These are phyloP conservation scores for Parochlus steinenii DNA, from an alignment of 2,888 invertebrate species.

Conservation along the genomic window DNA sequence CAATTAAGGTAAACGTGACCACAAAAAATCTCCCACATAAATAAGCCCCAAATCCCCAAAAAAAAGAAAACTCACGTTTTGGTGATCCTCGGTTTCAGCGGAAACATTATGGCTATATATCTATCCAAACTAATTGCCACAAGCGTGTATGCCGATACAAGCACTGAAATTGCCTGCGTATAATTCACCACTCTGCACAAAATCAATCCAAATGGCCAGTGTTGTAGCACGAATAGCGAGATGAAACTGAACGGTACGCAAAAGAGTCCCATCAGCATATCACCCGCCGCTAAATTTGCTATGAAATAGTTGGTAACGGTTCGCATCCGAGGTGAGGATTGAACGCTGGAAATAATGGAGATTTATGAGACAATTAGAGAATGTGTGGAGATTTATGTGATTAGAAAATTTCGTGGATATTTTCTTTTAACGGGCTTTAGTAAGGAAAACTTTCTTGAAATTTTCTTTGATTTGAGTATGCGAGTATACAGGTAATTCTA, in stretches of 20 bases:
- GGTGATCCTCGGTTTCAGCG: slow-evolving; percentile 62
- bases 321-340: slow-evolving; percentile 68
- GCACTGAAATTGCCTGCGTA: slow-evolving; percentile 62
- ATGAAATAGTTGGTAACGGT: slow-evolving; percentile 89
- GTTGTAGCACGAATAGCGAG: slow-evolving; percentile 56
- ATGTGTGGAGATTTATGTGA: too few relatives aligned
- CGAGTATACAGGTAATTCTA: too few relatives aligned
- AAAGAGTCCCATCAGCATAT: slow-evolving; percentile 75
- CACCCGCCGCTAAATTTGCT: slow-evolving; percentile 75
- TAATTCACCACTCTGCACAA: slow-evolving; percentile 74
- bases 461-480: too few relatives aligned
- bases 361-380: too few relatives aligned
- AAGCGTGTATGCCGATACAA: slow-evolving; percentile 77
- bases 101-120: slow-evolving; percentile 81
- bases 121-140: slow-evolving; percentile 83
- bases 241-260: slow-evolving; percentile 85
- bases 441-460: too few relatives aligned
- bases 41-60: too few relatives aligned
- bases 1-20: too few relatives aligned
- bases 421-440: too few relatives aligned
- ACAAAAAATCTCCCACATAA: too few relatives aligned
- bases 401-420: too few relatives aligned
- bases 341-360: too few relatives aligned
- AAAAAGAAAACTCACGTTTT: slow-evolving; percentile 32
- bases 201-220: slow-evolving; percentile 75